Conservation (phyloP, 2,888 invertebrate genomes). For the Cantharis rufa region DNA sequence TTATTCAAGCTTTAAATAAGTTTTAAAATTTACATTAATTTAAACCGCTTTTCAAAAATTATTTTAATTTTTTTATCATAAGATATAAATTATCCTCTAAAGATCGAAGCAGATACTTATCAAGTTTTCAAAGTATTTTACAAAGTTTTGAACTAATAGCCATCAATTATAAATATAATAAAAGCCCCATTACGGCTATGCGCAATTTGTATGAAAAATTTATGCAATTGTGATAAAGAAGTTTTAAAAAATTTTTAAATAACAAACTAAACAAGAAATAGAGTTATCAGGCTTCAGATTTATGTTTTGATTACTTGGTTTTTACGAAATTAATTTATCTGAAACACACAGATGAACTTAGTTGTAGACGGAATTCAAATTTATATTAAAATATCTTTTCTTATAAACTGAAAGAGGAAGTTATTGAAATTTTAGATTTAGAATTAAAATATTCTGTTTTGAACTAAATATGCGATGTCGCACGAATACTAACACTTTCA, state of each 20-base stretch:
- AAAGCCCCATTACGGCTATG: neutral
- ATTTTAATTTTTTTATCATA: no score
- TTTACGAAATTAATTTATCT: no score
- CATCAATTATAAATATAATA: neutral
- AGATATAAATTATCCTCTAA: neutral
- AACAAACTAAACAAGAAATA: neutral
- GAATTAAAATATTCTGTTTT: no score
- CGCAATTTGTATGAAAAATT: neutral
- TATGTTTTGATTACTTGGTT: no score
- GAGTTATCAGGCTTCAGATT: no score
- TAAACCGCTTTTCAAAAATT: neutral
- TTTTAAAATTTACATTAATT: neutral
- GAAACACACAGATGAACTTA: no score
- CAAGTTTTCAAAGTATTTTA: neutral
- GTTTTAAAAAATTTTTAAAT: neutral
- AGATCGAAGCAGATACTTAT: neutral
- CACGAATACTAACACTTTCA: no score
- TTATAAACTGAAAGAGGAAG: no score
- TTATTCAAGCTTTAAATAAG: neutral
- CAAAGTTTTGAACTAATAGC: neutral
- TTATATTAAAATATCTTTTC: no score
- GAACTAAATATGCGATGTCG: no score
- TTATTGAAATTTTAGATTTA: no score
- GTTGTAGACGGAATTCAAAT: no score
- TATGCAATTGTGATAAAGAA: neutral